These are phyloP conservation scores for Clarias pachynema DNA, from an alignment of 2,797 vertebrate genomes.

Conservation along the genomic window DNA sequence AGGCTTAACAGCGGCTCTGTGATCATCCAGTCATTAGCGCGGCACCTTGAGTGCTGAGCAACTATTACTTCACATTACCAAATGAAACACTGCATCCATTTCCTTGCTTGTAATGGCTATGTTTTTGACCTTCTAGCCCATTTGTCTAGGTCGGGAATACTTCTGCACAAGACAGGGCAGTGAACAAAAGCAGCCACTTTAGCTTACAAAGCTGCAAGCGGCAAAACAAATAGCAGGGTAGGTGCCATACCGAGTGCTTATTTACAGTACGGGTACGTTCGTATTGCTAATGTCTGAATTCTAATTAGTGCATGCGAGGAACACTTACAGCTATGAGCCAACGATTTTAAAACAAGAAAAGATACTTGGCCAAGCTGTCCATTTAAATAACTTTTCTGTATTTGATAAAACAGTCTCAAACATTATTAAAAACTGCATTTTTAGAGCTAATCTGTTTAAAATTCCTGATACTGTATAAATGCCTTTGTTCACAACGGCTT, in stretches of 20 bases:
- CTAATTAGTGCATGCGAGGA: conserved; percentile 21
- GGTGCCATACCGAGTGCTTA: conserved; percentile 69
- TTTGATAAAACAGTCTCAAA: background rate
- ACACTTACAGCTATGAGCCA: background rate
- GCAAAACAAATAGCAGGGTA: conserved; percentile 67
- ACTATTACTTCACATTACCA: background rate
- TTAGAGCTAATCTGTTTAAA: background rate
- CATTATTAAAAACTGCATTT: too few relatives aligned
- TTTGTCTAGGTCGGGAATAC: conserved; percentile 61
- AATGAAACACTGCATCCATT: conserved; percentile 2
- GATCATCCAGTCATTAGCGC: background rate
- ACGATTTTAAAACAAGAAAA: background rate
- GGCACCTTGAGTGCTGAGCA: background rate
- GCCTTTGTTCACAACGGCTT: background rate
- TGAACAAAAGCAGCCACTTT: conserved; percentile 61
- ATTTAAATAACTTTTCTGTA: background rate
- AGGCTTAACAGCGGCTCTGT: background rate
- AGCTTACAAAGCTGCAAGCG: conserved; percentile 69
- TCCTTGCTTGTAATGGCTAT: background rate
- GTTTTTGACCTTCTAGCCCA: conserved; percentile 55
- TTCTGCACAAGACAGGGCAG: conserved; percentile 52
- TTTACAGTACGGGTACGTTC: conserved; percentile 63
- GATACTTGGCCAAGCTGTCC: background rate
- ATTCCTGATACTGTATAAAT: background rate
- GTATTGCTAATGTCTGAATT: conserved; percentile 29